phyloP scores from a whole-genome alignment of 2,113 vertebrate genomes.

The Paratilapia polleni region DNA sequence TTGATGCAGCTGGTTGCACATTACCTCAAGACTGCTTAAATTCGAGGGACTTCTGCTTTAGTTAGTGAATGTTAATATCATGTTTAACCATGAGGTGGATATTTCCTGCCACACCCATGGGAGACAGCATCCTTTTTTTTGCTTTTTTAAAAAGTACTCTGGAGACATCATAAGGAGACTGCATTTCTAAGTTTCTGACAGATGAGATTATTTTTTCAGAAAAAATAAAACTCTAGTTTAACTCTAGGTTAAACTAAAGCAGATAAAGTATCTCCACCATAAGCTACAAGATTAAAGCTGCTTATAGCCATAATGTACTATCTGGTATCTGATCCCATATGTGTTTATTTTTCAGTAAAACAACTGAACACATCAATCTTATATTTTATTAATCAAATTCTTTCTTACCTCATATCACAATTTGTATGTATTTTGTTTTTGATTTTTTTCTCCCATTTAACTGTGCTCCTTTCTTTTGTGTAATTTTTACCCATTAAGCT shows the following conservation, averaged over 20 bases:
- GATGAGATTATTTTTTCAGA: neutral
- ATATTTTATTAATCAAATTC: neutral
- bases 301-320: neutral
- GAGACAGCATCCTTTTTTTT: too few species aligned
- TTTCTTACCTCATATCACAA: neutral
- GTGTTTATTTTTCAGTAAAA: neutral
- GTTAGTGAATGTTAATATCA: neutral
- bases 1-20: neutral
- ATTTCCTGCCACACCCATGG: neutral
- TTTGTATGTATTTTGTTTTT: neutral
- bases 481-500: too few species aligned
- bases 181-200: neutral
- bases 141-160: too few species aligned
- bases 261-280: neutral
- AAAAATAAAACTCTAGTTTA: too few species aligned
- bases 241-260: neutral
- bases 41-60: neutral
- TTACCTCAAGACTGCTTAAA: neutral
- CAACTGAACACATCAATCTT: neutral
- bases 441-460: too few species aligned
- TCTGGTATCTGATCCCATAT: neutral
- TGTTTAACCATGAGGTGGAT: neutral
- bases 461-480: too few species aligned
- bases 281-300: neutral
- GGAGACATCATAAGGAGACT: neutral